phyloP scores from a whole-genome alignment of 2,888 invertebrate genomes.

The Phlogophora meticulosa region DNA sequence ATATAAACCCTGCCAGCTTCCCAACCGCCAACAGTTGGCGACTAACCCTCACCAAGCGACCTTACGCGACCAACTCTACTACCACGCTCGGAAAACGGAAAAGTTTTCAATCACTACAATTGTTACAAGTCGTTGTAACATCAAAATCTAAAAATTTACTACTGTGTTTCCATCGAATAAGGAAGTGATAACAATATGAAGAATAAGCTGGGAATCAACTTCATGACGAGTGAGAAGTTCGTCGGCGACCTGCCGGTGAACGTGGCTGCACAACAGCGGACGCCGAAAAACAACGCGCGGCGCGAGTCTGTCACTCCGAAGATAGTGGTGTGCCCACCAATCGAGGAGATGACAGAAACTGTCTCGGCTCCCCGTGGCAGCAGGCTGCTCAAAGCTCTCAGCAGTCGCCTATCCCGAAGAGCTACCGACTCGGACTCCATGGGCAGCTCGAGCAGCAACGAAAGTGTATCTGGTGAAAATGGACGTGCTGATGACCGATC shows the following conservation, averaged over 20 bases:
- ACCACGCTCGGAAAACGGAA: constrained; percentile 73
- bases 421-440: constrained; percentile 85
- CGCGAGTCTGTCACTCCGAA: constrained; percentile 84
- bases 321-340: constrained; percentile 88
- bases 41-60: constrained; percentile 76
- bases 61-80: constrained; percentile 67
- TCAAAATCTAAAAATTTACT: constrained; percentile 56
- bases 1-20: constrained; percentile 75
- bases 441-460: constrained; percentile 87
- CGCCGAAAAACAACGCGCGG: constrained; percentile 72
- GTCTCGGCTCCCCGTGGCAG: constrained; percentile 91
- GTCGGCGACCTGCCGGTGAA: constrained; percentile 79
- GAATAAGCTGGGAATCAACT: constrained; percentile 81
- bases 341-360: constrained; percentile 90
- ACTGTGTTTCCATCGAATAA: constrained; percentile 63
- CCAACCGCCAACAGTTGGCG: constrained; percentile 78
- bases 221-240: constrained; percentile 81
- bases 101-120: constrained; percentile 78
- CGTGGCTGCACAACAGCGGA: constrained; percentile 73
- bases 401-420: constrained; percentile 91
- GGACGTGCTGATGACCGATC: constrained; percentile 84
- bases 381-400: constrained; percentile 92
- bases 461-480: constrained; percentile 83
- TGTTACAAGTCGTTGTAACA: constrained; percentile 58
- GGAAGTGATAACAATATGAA: constrained; percentile 80